phyloP scores from a whole-genome alignment of 2,888 invertebrate genomes.

The Nephrotoma appendiculata region DNA sequence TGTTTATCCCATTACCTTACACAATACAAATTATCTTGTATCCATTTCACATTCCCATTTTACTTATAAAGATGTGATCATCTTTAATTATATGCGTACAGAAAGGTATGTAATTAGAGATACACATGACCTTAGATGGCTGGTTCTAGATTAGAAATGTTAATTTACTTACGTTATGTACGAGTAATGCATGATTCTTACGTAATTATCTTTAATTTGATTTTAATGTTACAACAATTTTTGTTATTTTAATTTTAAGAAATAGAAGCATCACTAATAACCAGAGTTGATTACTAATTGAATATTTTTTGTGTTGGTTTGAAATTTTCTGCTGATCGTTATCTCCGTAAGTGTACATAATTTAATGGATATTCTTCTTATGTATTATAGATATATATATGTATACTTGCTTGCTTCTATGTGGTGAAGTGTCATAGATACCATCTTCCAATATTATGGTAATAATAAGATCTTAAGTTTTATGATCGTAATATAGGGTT shows the following conservation, averaged over 20 bases:
- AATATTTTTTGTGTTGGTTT: neutral
- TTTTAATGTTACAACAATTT: neutral
- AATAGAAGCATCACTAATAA: neutral
- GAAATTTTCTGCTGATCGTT: neutral
- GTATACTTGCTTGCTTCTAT: neutral
- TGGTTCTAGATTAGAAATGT: neutral
- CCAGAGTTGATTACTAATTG: neutral
- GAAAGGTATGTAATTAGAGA: neutral
- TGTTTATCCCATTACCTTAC: neutral
- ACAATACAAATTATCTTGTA: neutral
- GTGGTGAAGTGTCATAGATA: neutral
- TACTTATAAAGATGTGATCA: neutral
- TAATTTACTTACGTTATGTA: neutral
- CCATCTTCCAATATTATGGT: neutral
- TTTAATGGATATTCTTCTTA: neutral
- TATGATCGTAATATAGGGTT: neutral
- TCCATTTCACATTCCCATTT: neutral
- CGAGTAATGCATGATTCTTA: neutral
- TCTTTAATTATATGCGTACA: neutral
- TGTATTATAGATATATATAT: too few relatives aligned
- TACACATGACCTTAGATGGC: neutral
- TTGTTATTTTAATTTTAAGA: neutral
- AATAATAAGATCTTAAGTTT: neutral
- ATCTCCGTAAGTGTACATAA: neutral
- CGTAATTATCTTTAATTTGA: neutral